Base-by-base conservation (phyloP, 2,113 vertebrate species). In the Proteles cristata region DNA sequence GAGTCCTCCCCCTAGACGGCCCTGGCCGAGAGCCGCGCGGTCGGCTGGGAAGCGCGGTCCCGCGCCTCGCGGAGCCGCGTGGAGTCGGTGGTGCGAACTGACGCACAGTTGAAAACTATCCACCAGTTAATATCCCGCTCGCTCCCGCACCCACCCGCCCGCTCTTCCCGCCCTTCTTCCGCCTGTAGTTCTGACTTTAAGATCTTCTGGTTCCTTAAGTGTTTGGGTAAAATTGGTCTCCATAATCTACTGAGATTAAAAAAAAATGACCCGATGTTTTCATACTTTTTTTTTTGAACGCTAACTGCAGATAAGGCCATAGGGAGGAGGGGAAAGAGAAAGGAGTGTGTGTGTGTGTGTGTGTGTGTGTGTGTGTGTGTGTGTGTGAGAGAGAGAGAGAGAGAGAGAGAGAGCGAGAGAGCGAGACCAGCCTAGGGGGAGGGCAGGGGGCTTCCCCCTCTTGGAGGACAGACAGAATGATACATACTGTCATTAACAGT, bases 401-500 rank as follows among this genome's bases (percentile, higher is more conserved):
- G 84, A 43, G 50, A 80, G 87, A 23, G 91, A 35, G 71, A 33
- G 93, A 23, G 39, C 16, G 35, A 26, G 35, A 61, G 79, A 76
- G 43, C 28, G 55, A 10, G 35, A 31, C 11, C 19, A 43, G n/a
- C n/a, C 43, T 12, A 53, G 81, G 43, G 65, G 93, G 80, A 84
- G 50, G 68, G 53, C 35, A 73, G 89, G 94, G 97, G 96, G 81
- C 92, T 96, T 87, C 90, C 55, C 73, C 85, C 86, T 93, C 58
- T 14, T 4, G 12, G 88, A 88, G 95, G 92, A 96, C 94, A 77
- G 97, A 94, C 97, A 85, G 96, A 94, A 96, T 97, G 97, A 97
- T 97, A 96, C 97, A 96, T 92, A 82, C 84, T 88, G 93, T 96
- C 97, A 94, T 96, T 96, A 96, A 96, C 93, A 94, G 88, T 93